A percentile compares a stretch with the other conserved stretches of the same genome.
Conservation (phyloP, 1,140 invertebrate genomes). For the Leptonema lineaticorne region DNA sequence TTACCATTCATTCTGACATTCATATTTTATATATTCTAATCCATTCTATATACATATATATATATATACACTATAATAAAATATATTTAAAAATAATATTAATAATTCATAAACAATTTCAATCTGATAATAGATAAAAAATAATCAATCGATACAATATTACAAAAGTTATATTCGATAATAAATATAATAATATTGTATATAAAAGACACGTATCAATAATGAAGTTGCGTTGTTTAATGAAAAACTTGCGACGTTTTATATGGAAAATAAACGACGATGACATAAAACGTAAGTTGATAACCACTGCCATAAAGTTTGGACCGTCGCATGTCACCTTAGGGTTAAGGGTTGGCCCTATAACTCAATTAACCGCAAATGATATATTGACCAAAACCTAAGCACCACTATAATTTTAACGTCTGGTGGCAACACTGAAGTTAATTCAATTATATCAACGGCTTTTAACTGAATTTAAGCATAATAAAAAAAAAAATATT, state of each 20-base stretch:
- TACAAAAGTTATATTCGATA: no score
- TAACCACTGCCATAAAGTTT: neutral
- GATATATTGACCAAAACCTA: constrained; percentile 33
- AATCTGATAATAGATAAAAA: no score
- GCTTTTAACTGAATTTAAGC: constrained; percentile 5
- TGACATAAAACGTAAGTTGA: constrained; percentile 3
- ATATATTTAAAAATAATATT: no score
- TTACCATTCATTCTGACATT: no score
- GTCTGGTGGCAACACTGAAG: neutral
- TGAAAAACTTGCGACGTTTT: no score
- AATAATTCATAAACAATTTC: no score
- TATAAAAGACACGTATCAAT: no score
- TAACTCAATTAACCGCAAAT: constrained; percentile 40
- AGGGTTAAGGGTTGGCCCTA: constrained; percentile 28
- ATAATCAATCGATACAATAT: no score
- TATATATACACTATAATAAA: neutral
- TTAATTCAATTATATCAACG: constrained; percentile 23
- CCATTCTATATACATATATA: neutral
- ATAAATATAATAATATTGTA: no score
- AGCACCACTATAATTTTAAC: constrained; percentile 11
- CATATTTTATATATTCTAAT: no score
- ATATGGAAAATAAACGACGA: neutral
- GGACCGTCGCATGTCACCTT: constrained; percentile 5
- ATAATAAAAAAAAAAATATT: no score
- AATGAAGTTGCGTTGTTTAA: no score